A percentile compares a stretch with the other conserved stretches of the same genome.
Conservation (phyloP, 1,140 invertebrate genomes). For the Zelostemma sp. region DNA sequence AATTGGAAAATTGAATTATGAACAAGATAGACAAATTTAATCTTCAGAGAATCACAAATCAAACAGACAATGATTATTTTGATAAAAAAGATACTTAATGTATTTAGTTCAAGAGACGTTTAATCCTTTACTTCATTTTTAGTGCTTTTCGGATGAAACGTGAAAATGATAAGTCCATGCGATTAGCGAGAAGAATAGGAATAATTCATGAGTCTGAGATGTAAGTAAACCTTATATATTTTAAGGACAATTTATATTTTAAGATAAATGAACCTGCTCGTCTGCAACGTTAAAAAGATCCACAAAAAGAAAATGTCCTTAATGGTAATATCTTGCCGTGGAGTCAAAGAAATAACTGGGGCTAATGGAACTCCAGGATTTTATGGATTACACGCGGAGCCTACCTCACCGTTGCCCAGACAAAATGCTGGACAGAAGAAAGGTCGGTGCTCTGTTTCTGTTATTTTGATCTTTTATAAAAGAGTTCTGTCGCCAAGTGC, state of each 20-base stretch:
- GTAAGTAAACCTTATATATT: too few relatives aligned
- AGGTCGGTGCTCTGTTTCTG: conserved; percentile 27
- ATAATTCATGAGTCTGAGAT: too few relatives aligned
- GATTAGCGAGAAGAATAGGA: too few relatives aligned
- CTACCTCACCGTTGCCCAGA: conserved; percentile 32
- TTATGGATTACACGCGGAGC: conserved; percentile 46
- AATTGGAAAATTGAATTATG: too few relatives aligned
- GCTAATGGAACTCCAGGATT: conserved; percentile 40
- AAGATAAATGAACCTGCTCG: conserved; percentile 38
- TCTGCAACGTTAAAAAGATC: conserved; percentile 23
- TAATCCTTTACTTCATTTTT: too few relatives aligned
- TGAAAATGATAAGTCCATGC: too few relatives aligned
- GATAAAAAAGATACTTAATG: too few relatives aligned
- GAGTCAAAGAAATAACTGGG: conserved; percentile 38
- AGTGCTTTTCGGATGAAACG: too few relatives aligned
- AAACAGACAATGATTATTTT: too few relatives aligned
- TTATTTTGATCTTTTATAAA: conserved; percentile 33
- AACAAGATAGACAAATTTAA: too few relatives aligned
- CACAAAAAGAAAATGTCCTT: conserved; percentile 16
- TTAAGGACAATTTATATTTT: conserved; percentile 39
- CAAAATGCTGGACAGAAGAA: conserved; percentile 30
- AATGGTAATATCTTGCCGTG: conserved; percentile 38
- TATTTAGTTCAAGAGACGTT: too few relatives aligned
- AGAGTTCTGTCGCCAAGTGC: conserved; percentile 18
- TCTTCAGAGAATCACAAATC: too few relatives aligned